Evolutionary conservation across 2,797 vertebrate genomes (phyloP).

Genomic region (Echeneis naucrates): DNA sequence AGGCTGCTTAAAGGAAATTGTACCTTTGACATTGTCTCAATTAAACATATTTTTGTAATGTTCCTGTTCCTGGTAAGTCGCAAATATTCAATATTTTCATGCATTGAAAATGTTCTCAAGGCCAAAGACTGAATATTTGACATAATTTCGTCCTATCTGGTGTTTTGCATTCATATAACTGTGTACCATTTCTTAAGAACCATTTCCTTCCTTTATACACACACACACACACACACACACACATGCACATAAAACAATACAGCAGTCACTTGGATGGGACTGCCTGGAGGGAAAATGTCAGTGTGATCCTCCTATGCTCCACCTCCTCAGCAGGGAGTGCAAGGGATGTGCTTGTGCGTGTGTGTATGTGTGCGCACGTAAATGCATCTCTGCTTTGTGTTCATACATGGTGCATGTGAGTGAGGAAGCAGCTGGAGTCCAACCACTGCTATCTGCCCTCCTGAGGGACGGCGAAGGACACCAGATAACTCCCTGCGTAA

Average conservation of each 20-base stretch:
- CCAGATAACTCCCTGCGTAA: conserved; percentile 60
- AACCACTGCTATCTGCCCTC: conserved; percentile 62
- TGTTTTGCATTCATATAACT: too few species aligned
- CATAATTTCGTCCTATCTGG: not conserved
- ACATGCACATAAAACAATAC: conserved; percentile 29
- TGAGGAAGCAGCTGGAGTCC: conserved; percentile 68
- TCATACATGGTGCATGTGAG: conserved; percentile 54
- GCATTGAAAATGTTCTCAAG: conserved; percentile 23
- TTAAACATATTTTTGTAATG: conserved; percentile 4
- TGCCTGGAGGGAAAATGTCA: conserved; percentile 66
- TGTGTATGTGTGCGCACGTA: conserved; percentile 21
- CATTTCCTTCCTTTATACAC: conserved; percentile 4
- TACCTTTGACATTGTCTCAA: conserved; percentile 8
- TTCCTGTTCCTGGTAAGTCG: conserved; percentile 16
- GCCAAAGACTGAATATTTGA: conserved; percentile 3
- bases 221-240: not conserved
- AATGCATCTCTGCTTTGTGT: conserved; percentile 28
- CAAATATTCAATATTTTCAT: too few species aligned
- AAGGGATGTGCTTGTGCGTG: conserved; percentile 21
- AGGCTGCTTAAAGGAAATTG: not conserved
- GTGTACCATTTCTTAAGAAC: not conserved
- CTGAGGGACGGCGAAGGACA: conserved; percentile 63
- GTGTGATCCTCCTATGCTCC: conserved; percentile 63
- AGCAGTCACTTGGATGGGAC: conserved; percentile 47
- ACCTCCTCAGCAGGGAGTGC: conserved; percentile 50